Conservation (phyloP, 2,888 invertebrate species). For the Laspeyria flexula region DNA sequence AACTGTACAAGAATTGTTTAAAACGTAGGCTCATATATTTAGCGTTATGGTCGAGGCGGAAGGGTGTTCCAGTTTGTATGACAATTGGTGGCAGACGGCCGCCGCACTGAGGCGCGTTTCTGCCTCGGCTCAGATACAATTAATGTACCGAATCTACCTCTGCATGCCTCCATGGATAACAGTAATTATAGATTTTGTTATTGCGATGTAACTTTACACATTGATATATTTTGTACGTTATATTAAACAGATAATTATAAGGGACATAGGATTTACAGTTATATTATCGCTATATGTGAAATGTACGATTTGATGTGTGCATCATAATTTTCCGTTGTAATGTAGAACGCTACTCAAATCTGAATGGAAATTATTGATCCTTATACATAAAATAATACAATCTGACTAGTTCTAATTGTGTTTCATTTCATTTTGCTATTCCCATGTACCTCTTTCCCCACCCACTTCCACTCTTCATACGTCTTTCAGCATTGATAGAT, state of each 20-base stretch:
- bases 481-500: no score
- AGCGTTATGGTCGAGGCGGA: conserved; percentile 32
- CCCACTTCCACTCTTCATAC: no score
- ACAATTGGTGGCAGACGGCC: conserved; percentile 11
- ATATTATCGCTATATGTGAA: conserved; percentile 51
- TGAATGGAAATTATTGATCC: conserved; percentile 67
- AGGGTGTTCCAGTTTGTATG: conserved; percentile 17
- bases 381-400: conserved; percentile 70
- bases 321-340: conserved; percentile 65
- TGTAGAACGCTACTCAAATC: conserved; percentile 70
- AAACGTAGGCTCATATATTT: conserved; percentile 40
- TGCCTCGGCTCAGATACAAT: conserved; percentile 54
- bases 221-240: conserved; percentile 77
- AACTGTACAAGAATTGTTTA: conserved; percentile 51
- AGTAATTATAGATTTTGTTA: conserved; percentile 75
- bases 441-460: conserved; percentile 5
- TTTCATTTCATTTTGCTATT: conserved; percentile 60
- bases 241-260: conserved; percentile 57
- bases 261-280: conserved; percentile 53
- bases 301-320: conserved; percentile 58
- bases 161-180: conserved; percentile 76
- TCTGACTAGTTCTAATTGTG: conserved; percentile 68
- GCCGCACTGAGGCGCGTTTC: conserved; percentile 26
- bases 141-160: conserved; percentile 79
- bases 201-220: conserved; percentile 60